Evolutionary conservation across 35 echinoderm and acorn worm genomes (phyloP).

Genomic region (Hemicentrotus pulcherrimus): DNA sequence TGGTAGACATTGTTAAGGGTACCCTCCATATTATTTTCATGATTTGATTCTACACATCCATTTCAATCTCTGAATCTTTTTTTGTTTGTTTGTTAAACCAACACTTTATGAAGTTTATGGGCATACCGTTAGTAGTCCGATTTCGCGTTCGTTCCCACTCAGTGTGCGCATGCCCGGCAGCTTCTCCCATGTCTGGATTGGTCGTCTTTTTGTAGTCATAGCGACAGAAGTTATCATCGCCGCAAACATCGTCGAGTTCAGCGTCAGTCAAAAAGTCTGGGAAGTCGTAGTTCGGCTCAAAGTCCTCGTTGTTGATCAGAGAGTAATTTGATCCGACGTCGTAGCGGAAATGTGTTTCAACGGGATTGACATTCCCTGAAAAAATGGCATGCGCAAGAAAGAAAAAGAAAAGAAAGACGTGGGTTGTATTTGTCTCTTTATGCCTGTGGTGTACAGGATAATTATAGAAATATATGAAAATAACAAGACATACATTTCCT

Average conservation of each 20-base stretch:
- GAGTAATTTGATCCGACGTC: slow-evolving; percentile 54
- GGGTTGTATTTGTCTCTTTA: neutral
- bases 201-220: slow-evolving; percentile 81
- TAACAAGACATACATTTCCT: too few species aligned
- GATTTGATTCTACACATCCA: too few species aligned
- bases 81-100: too few species aligned
- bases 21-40: too few species aligned
- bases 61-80: too few species aligned
- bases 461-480: too few species aligned
- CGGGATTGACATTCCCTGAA: slow-evolving; percentile 58
- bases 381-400: neutral
- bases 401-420: too few species aligned
- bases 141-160: slow-evolving; percentile 45
- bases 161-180: slow-evolving; percentile 57
- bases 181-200: slow-evolving; percentile 41
- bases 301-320: slow-evolving; percentile 51
- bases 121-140: slow-evolving; percentile 55
- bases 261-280: slow-evolving; percentile 37
- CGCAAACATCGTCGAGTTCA: slow-evolving; percentile 59
- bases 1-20: too few species aligned
- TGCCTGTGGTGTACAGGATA: neutral
- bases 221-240: slow-evolving; percentile 56
- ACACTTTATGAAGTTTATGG: too few species aligned
- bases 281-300: slow-evolving; percentile 28
- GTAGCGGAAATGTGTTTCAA: slow-evolving; percentile 69